phyloP scores from a whole-genome alignment of 2,797 vertebrate species.

The Psittacula derbiana region DNA sequence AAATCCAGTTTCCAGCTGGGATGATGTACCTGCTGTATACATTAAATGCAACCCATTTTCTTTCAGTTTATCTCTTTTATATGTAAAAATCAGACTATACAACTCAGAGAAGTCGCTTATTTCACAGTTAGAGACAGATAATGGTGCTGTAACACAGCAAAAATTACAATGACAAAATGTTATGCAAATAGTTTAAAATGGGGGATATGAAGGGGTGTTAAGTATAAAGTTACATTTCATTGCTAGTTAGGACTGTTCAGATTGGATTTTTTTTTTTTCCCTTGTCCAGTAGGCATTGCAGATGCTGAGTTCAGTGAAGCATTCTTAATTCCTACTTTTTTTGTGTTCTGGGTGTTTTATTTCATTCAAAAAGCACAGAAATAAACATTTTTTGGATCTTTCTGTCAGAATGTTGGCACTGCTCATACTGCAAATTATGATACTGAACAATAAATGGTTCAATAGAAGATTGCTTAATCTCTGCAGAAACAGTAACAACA shows the following conservation, averaged over 20 bases:
- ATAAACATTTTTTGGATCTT: neutral
- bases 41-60: constrained; percentile 33
- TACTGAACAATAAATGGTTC: neutral
- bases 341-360: neutral
- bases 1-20: constrained; percentile 69
- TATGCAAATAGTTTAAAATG: constrained; percentile 26
- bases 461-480: neutral
- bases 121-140: constrained; percentile 26
- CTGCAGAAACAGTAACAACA: neutral
- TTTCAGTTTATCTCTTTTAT: constrained; percentile 33
- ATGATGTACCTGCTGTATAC: constrained; percentile 2
- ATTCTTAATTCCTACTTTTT: neutral
- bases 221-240: neutral
- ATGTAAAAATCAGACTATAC: constrained; percentile 50
- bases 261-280: neutral
- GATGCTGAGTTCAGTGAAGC: neutral
- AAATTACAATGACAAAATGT: neutral
- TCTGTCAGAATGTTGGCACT: neutral
- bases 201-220: neutral
- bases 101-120: constrained; percentile 20
- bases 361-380: neutral
- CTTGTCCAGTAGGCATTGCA: neutral
- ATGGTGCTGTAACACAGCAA: neutral
- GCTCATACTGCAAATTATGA: neutral
- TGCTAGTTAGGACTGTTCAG: neutral